Evolutionary conservation across 2,888 invertebrate species (phyloP).

Genomic region (Chymomyza amoena): DNA sequence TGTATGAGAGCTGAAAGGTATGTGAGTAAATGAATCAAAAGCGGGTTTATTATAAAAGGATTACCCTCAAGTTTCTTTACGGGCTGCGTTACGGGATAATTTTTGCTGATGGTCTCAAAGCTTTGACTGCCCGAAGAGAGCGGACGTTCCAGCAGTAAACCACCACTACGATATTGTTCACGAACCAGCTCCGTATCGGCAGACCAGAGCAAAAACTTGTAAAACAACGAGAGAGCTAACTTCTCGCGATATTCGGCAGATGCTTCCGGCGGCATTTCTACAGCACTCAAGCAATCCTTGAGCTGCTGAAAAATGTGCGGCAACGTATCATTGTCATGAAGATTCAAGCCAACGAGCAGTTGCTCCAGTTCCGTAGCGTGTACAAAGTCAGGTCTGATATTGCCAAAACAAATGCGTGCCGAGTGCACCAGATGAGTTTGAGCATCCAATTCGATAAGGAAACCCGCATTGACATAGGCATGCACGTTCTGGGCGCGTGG

Average conservation of each 20-base stretch:
- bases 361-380: conserved; percentile 82
- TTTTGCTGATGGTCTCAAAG: conserved; percentile 84
- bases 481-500: conserved; percentile 88
- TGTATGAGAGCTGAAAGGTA: conserved; percentile 80
- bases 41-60: too few relatives aligned
- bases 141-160: conserved; percentile 81
- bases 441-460: conserved; percentile 82
- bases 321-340: conserved; percentile 74
- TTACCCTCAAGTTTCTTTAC: conserved; percentile 84
- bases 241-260: conserved; percentile 84
- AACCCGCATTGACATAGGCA: conserved; percentile 88
- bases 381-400: conserved; percentile 81
- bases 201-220: conserved; percentile 84
- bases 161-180: conserved; percentile 81
- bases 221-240: conserved; percentile 87
- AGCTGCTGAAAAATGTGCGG: conserved; percentile 80
- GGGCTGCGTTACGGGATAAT: conserved; percentile 88
- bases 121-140: conserved; percentile 85
- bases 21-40: not conserved
- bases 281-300: conserved; percentile 83
- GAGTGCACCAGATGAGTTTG: conserved; percentile 71
- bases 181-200: conserved; percentile 80
- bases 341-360: conserved; percentile 79
- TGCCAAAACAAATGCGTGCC: conserved; percentile 84
- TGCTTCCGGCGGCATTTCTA: conserved; percentile 83